Evolutionary conservation across 1,140 invertebrate genomes (phyloP).

Genomic region (Trissolcus basalis): DNA sequence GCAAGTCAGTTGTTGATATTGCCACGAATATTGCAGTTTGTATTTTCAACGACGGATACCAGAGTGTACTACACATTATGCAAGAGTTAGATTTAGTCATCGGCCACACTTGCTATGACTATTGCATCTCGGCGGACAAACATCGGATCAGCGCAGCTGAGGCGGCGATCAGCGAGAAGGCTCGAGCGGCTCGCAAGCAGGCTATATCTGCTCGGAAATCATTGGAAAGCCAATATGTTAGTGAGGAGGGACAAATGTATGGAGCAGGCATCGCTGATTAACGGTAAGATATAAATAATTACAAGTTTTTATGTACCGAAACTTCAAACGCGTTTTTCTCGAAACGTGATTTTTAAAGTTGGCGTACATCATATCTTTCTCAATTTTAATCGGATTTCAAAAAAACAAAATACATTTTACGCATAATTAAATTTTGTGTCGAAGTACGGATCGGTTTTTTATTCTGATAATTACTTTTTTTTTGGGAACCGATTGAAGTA

Average conservation of each 20-base stretch:
- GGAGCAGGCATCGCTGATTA: slow-evolving; percentile 1
- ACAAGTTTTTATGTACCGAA: slow-evolving; percentile 9
- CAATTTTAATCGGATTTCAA: too few relatives aligned
- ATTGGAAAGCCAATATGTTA: slow-evolving; percentile 1
- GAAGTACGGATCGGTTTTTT: too few relatives aligned
- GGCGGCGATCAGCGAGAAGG: neutral
- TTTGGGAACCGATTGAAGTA: too few relatives aligned
- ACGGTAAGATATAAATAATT: too few relatives aligned
- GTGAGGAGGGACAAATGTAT: slow-evolving; percentile 6
- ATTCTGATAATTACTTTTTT: too few relatives aligned
- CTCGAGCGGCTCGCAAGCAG: neutral
- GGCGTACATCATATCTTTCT: too few relatives aligned
- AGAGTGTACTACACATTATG: slow-evolving; percentile 4
- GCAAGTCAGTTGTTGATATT: neutral
- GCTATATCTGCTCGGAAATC: neutral
- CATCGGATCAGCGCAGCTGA: slow-evolving; percentile 1
- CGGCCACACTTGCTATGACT: slow-evolving; percentile 3
- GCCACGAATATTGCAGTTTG: neutral
- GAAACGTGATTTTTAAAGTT: slow-evolving; percentile 9
- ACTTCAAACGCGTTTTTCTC: slow-evolving; percentile 18
- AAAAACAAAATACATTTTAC: too few relatives aligned
- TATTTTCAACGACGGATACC: slow-evolving; percentile 6
- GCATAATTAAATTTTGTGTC: too few relatives aligned
- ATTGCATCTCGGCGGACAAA: slow-evolving; percentile 5
- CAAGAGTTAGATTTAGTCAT: neutral